Conservation (phyloP, 2,113 vertebrate genomes). For the Hemibagrus wyckioides region DNA sequence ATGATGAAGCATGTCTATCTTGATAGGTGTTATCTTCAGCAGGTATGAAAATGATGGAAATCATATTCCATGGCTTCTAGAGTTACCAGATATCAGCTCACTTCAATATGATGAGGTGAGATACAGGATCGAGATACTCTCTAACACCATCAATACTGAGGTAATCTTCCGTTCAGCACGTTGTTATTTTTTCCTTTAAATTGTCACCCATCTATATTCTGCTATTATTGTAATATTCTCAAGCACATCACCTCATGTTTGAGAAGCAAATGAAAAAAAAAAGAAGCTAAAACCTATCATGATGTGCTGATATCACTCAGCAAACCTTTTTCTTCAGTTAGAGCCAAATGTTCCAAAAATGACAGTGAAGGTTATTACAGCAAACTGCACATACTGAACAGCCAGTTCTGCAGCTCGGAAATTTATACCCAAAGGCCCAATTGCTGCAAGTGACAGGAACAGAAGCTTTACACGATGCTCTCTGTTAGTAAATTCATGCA, state of each 20-base stretch:
- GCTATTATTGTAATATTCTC: neutral
- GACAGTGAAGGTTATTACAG: slow-evolving; percentile 5
- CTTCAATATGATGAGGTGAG: neutral
- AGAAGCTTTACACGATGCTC: neutral
- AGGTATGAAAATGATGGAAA: neutral
- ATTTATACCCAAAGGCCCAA: neutral
- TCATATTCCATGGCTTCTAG: neutral
- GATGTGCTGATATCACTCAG: slow-evolving; percentile 8
- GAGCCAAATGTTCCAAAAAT: neutral
- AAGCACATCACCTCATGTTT: neutral
- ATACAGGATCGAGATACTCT: neutral
- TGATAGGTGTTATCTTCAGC: neutral
- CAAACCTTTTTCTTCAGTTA: neutral
- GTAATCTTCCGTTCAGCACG: neutral
- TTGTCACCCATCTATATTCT: slow-evolving; percentile 2
- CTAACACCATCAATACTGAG: neutral
- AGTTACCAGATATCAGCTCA: neutral
- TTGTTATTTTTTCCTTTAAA: neutral
- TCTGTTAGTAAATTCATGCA: slow-evolving; percentile 4
- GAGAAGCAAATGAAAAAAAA: neutral
- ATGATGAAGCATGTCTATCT: neutral
- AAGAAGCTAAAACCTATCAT: neutral
- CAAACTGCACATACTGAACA: neutral
- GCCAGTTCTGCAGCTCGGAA: neutral
- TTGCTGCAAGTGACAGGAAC: neutral